These are phyloP conservation scores for Heliconius erato DNA, from an alignment of 2,888 invertebrate genomes.

Conservation along the genomic window DNA sequence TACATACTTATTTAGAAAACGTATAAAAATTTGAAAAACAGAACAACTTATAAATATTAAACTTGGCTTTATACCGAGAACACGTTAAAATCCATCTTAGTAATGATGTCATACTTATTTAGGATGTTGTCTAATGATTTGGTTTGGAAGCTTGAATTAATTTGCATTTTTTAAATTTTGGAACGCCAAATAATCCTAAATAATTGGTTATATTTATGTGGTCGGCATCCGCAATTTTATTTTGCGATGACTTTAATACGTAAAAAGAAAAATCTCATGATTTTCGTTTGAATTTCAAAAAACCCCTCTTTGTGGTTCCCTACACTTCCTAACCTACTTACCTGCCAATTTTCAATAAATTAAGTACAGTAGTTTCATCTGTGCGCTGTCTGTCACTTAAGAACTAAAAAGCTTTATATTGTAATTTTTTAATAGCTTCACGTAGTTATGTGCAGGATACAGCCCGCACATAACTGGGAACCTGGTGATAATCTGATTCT, in stretches of 20 bases:
- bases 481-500: too few species aligned
- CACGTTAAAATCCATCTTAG: conserved; percentile 36
- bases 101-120: conserved; percentile 46
- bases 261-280: too few species aligned
- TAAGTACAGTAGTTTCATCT: too few species aligned
- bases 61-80: background rate
- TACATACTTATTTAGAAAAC: too few species aligned
- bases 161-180: conserved; percentile 2
- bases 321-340: background rate
- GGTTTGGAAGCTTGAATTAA: conserved; percentile 26
- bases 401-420: too few species aligned
- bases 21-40: too few species aligned
- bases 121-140: conserved; percentile 32
- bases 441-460: too few species aligned
- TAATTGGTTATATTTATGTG: background rate
- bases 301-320: too few species aligned
- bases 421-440: too few species aligned
- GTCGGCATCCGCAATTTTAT: background rate
- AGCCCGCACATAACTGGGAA: too few species aligned
- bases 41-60: conserved; percentile 20
- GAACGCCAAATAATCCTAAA: background rate
- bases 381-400: too few species aligned
- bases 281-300: too few species aligned
- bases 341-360: background rate
- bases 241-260: background rate